phyloP scores from a whole-genome alignment of 2,888 invertebrate species.

The Thysanoteuthis rhombus region DNA sequence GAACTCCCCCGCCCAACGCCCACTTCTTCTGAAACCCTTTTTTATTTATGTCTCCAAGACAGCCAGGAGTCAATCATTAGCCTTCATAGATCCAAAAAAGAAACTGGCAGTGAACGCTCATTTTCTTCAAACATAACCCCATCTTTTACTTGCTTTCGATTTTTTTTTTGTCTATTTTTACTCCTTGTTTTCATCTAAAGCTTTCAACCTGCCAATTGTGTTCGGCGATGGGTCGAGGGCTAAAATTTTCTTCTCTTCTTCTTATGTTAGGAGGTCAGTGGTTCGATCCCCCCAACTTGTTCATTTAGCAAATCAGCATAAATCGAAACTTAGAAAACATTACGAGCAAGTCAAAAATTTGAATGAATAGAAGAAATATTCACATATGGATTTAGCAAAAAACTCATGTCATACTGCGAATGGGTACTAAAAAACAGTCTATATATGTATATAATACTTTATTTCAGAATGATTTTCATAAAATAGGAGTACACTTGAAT shows the following conservation, averaged over 20 bases:
- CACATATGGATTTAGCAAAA: too few relatives aligned
- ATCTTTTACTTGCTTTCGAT: not conserved
- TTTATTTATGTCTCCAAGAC: slow-evolving; percentile 1
- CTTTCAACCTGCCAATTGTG: not conserved
- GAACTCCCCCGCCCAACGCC: not conserved
- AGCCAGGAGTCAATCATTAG: not conserved
- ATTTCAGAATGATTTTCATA: too few relatives aligned
- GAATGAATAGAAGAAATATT: too few relatives aligned
- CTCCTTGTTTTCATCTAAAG: not conserved
- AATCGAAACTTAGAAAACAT: too few relatives aligned
- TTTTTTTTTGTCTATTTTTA: not conserved
- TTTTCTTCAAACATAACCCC: not conserved
- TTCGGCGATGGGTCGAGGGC: not conserved
- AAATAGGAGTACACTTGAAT: too few relatives aligned
- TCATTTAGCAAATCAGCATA: not conserved
- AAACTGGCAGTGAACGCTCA: not conserved
- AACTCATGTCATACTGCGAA: too few relatives aligned
- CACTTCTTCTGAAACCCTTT: not conserved
- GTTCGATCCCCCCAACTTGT: not conserved
- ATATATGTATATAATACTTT: too few relatives aligned
- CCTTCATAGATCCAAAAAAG: too few relatives aligned
- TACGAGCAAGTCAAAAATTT: too few relatives aligned
- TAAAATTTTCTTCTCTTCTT: not conserved
- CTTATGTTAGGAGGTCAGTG: not conserved
- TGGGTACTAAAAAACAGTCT: too few relatives aligned